These are phyloP conservation scores for Drosophila neotestacea DNA, from an alignment of 2,888 invertebrate genomes.

Conservation along the genomic window DNA sequence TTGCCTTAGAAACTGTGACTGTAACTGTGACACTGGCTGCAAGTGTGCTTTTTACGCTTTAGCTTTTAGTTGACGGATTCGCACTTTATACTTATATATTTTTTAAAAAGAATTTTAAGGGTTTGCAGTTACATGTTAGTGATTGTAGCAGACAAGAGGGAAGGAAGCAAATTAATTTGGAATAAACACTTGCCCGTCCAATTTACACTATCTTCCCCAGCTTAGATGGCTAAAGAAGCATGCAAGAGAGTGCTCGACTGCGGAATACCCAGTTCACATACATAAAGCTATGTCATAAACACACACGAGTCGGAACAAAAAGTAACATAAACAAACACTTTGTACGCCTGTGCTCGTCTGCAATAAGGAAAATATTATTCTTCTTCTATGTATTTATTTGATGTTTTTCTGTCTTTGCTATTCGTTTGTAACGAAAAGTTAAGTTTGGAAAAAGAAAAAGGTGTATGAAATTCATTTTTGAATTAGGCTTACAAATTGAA, in stretches of 20 bases:
- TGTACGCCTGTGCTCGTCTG: background rate
- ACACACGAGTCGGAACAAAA: background rate
- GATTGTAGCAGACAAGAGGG: background rate
- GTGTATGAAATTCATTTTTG: background rate
- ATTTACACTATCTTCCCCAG: conserved; percentile 40
- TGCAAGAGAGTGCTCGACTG: background rate
- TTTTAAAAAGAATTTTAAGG: background rate
- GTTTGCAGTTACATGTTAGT: background rate
- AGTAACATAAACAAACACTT: background rate
- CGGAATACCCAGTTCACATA: background rate
- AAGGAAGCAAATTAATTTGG: background rate
- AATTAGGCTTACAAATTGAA: background rate
- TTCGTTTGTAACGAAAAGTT: background rate
- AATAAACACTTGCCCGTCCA: conserved; percentile 31
- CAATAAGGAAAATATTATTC: background rate
- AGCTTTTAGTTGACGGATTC: background rate
- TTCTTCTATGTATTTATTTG: background rate
- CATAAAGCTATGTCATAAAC: background rate
- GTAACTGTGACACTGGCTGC: conserved; percentile 6
- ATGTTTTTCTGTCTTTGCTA: background rate
- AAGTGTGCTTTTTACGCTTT: background rate
- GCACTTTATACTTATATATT: background rate
- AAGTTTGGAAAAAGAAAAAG: background rate
- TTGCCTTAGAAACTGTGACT: conserved; percentile 16
- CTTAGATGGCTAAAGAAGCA: background rate